Evolutionary conservation across 2,888 invertebrate genomes (phyloP).

Genomic region (Scaptomyza reducta): DNA sequence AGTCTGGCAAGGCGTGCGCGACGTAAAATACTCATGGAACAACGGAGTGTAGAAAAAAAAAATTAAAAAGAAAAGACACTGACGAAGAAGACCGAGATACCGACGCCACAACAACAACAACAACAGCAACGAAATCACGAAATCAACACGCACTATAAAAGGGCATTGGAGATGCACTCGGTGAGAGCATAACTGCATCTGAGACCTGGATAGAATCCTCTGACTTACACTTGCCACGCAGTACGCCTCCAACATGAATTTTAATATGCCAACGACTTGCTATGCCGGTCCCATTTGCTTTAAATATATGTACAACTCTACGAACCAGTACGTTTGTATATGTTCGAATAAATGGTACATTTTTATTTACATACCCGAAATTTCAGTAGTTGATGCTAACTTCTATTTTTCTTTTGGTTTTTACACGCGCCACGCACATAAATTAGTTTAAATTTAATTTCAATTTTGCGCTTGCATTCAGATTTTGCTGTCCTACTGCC

Average conservation of each 20-base stretch:
- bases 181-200: conserved; percentile 52
- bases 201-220: conserved; percentile 17
- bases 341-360: conserved; percentile 8
- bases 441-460: conserved; percentile 62
- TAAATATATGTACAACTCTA: conserved; percentile 2
- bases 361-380: conserved; percentile 46
- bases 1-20: conserved; percentile 58
- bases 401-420: conserved; percentile 26
- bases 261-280: conserved; percentile 43
- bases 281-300: conserved; percentile 47
- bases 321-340: conserved; percentile 14
- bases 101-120: conserved; percentile 40
- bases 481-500: conserved; percentile 39
- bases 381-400: conserved; percentile 23
- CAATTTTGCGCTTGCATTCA: conserved; percentile 60
- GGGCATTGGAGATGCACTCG: conserved; percentile 46
- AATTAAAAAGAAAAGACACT: conserved; percentile 38
- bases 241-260: conserved; percentile 16
- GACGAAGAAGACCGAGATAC: conserved; percentile 46
- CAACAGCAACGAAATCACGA: conserved; percentile 32
- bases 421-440: conserved; percentile 53
- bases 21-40: conserved; percentile 60
- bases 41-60: conserved; percentile 55
- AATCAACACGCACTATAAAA: conserved; percentile 50
- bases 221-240: conserved; percentile 9